A percentile compares a stretch with the other conserved stretches of the same genome.
Conservation (phyloP, 2,888 invertebrate species). For the Mythimna ferrago region DNA sequence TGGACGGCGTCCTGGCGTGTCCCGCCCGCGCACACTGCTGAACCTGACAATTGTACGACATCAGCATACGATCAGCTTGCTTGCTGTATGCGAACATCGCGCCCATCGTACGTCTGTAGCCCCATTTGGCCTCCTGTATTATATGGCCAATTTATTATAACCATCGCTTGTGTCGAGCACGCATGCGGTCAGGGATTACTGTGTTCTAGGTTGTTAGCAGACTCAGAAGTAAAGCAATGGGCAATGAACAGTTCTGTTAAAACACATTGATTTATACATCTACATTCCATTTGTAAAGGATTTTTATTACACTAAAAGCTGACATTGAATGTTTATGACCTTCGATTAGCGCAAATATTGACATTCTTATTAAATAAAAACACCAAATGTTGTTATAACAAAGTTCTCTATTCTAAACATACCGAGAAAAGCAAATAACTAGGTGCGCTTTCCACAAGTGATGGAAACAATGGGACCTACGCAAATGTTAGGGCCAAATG, state of each 20-base stretch:
- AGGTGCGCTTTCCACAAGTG: slow-evolving; percentile 72
- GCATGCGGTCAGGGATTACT: slow-evolving; percentile 52
- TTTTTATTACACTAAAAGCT: slow-evolving; percentile 44
- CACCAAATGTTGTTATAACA: slow-evolving; percentile 39
- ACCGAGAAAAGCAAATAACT: slow-evolving; percentile 53
- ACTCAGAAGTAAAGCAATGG: slow-evolving; percentile 31
- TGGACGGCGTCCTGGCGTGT: slow-evolving; percentile 80
- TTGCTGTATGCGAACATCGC: slow-evolving; percentile 90
- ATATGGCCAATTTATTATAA: slow-evolving; percentile 76
- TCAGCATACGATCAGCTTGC: slow-evolving; percentile 89
- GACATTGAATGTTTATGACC: slow-evolving; percentile 52
- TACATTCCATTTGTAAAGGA: slow-evolving; percentile 2
- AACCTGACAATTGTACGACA: slow-evolving; percentile 90
- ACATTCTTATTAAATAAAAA: slow-evolving; percentile 29
- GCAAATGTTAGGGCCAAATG: slow-evolving; percentile 67
- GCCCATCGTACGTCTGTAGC: slow-evolving; percentile 89
- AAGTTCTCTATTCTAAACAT: slow-evolving; percentile 56
- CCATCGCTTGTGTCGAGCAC: slow-evolving; percentile 76
- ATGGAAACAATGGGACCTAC: slow-evolving; percentile 67
- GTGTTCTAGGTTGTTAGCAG: slow-evolving; percentile 28
- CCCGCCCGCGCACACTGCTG: slow-evolving; percentile 87
- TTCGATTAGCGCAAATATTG: slow-evolving; percentile 36
- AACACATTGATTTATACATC: slow-evolving; percentile 24
- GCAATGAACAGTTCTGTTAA: slow-evolving; percentile 27
- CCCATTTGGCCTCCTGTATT: slow-evolving; percentile 90